Evolutionary conservation across 2,797 vertebrate species (phyloP).

Genomic region (Anas bahamensis): DNA sequence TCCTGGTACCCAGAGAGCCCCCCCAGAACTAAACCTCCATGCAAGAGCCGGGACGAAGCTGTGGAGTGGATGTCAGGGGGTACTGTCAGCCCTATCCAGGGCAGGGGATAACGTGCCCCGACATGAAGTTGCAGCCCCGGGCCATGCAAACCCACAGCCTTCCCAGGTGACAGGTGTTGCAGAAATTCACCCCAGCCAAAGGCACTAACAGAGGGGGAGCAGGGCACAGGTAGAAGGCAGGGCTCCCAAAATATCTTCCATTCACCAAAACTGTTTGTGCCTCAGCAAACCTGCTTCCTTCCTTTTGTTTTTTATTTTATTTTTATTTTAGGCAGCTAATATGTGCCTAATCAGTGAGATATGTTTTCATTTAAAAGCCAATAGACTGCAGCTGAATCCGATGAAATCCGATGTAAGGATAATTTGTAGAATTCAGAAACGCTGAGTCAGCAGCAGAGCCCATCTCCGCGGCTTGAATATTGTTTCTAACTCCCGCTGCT

Average conservation of each 20-base stretch:
- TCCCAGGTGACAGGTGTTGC: conserved; percentile 68
- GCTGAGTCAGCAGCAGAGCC: conserved; percentile 71
- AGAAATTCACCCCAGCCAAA: not conserved
- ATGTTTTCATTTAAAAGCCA: conserved; percentile 46
- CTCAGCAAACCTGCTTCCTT: not conserved
- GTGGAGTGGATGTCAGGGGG: not conserved
- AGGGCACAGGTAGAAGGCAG: not conserved
- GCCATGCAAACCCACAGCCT: not conserved
- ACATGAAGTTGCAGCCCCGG: conserved; percentile 1
- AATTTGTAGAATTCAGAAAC: conserved; percentile 15
- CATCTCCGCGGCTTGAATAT: conserved; percentile 11
- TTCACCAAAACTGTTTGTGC: not conserved
- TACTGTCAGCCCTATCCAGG: not conserved
- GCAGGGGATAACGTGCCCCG: conserved; percentile 17
- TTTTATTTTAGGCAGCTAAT: not conserved
- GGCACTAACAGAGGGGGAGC: not conserved
- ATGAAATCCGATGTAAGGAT: conserved; percentile 39
- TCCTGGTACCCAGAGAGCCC: not conserved
- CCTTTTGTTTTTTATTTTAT: not conserved
- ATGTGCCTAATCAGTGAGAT: conserved; percentile 15
- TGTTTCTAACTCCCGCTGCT: conserved; percentile 52
- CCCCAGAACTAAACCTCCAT: not conserved
- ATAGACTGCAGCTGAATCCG: not conserved
- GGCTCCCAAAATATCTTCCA: not conserved
- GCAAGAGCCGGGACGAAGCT: not conserved